Conservation (phyloP, 2,113 vertebrate species). For the Riparia riparia region DNA sequence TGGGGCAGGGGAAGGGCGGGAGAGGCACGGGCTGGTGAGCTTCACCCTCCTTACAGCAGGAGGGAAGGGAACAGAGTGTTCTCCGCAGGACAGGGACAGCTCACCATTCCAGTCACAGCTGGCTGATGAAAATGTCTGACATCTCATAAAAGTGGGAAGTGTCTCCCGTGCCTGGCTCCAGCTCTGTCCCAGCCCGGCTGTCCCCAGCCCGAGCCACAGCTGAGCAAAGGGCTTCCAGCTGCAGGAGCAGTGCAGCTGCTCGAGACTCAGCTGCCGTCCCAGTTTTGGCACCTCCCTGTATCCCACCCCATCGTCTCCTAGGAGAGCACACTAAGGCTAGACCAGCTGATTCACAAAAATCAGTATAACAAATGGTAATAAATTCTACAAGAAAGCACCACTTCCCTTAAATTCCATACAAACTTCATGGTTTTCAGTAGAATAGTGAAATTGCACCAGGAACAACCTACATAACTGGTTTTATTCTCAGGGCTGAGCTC, state of each 20-base stretch:
- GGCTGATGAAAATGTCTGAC: slow-evolving; percentile 20
- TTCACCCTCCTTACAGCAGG: neutral
- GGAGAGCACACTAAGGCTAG: neutral
- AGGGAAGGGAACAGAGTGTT: neutral
- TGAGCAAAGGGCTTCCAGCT: neutral
- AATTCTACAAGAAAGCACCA: neutral
- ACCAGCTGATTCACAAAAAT: neutral
- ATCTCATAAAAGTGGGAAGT: slow-evolving; percentile 31
- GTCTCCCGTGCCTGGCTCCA: neutral
- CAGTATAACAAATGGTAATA: neutral
- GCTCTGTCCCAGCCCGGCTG: neutral
- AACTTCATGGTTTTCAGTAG: neutral
- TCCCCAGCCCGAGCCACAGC: neutral
- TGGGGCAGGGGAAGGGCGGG: neutral
- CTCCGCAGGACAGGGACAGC: neutral
- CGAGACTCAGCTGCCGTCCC: neutral
- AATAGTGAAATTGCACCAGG: neutral
- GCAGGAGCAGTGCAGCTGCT: neutral
- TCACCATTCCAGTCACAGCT: slow-evolving; percentile 7
- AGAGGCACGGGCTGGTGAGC: neutral
- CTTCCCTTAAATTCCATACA: neutral
- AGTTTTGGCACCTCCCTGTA: neutral
- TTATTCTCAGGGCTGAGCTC: neutral
- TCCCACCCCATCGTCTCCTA: neutral
- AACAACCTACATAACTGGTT: slow-evolving; percentile 2